phyloP scores from a whole-genome alignment of 2,113 vertebrate species.

The Haemorhous mexicanus region DNA sequence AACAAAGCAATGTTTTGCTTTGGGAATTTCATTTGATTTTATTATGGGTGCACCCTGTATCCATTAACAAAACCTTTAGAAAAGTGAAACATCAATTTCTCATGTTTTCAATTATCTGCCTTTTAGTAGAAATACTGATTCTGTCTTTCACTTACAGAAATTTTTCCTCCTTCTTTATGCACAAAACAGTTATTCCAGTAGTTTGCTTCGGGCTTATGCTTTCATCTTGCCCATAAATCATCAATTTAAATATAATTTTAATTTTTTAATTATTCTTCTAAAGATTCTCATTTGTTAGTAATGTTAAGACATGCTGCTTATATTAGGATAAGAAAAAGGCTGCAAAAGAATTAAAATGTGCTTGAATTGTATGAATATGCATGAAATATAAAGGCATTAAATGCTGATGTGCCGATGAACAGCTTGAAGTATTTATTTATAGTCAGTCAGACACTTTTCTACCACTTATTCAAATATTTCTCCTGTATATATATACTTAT shows the following conservation, averaged over 20 bases:
- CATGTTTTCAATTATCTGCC: background rate
- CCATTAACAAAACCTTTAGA: background rate
- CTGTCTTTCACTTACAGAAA: background rate
- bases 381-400: background rate
- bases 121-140: background rate
- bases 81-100: background rate
- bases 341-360: background rate
- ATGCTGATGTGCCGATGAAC: background rate
- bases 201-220: background rate
- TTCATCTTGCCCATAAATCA: background rate
- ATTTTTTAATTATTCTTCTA: slow-evolving; percentile 15
- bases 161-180: background rate
- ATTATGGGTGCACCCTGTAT: background rate
- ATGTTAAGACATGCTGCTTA: background rate
- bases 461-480: background rate
- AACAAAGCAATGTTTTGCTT: background rate
- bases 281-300: slow-evolving; percentile 11
- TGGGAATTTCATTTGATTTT: background rate
- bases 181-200: background rate
- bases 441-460: background rate
- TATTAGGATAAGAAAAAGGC: background rate
- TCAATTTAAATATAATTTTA: slow-evolving; percentile 10
- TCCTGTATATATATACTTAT: background rate
- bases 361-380: slow-evolving; percentile 14
- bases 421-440: background rate